phyloP scores from a whole-genome alignment of 2,797 vertebrate species.

The Danio tinwini region DNA sequence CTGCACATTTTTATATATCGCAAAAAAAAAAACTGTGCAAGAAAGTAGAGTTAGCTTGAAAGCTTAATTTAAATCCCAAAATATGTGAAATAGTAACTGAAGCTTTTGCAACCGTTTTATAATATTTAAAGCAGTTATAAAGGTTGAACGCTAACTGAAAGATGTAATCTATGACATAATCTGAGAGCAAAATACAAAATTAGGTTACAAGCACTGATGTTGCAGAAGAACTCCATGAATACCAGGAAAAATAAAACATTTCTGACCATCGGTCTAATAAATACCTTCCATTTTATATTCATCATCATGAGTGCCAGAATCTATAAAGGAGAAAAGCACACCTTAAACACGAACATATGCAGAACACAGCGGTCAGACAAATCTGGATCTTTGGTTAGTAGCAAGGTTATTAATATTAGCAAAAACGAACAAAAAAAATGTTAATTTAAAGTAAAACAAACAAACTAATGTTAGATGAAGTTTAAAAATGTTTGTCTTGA shows the following conservation, averaged over 20 bases:
- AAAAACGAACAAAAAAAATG: not conserved
- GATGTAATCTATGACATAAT: slow-evolving; percentile 46
- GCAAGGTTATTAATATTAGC: too few relatives aligned
- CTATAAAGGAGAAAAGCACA: slow-evolving; percentile 78
- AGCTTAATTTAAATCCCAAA: not conserved
- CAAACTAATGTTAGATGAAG: too few relatives aligned
- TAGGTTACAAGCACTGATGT: slow-evolving; percentile 61
- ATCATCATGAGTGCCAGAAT: slow-evolving; percentile 80
- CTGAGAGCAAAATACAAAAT: slow-evolving; percentile 27
- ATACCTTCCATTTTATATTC: slow-evolving; percentile 84
- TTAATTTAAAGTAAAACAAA: not conserved
- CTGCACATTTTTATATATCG: not conserved
- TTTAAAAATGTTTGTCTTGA: not conserved
- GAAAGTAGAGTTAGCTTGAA: not conserved
- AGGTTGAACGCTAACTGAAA: slow-evolving; percentile 55
- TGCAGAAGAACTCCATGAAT: slow-evolving; percentile 45
- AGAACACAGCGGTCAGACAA: not conserved
- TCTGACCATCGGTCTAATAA: slow-evolving; percentile 70
- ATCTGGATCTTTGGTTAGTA: not conserved
- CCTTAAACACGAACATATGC: slow-evolving; percentile 63
- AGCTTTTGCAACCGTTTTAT: not conserved
- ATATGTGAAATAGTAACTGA: not conserved
- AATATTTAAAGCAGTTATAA: not conserved
- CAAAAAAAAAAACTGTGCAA: not conserved
- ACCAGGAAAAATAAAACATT: slow-evolving; percentile 59